phyloP scores from a whole-genome alignment of 1,140 invertebrate species.

The Mesaphorura yosii region DNA sequence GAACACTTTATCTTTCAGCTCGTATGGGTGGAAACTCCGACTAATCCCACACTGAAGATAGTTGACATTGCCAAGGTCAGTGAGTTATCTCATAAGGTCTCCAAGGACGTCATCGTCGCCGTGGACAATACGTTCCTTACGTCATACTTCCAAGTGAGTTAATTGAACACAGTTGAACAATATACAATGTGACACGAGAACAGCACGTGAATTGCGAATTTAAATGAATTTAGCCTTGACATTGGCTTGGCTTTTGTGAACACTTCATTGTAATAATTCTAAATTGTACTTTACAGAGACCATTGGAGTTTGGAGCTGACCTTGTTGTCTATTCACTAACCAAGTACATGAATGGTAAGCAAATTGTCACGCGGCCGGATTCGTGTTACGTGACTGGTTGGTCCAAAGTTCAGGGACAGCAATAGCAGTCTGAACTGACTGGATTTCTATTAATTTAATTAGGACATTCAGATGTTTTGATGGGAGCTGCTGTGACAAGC shows the following conservation, averaged over 20 bases:
- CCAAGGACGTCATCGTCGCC: conserved; percentile 63
- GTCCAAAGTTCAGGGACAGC: too few species aligned
- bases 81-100: conserved; percentile 46
- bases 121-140: conserved; percentile 69
- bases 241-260: background rate
- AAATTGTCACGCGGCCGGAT: too few species aligned
- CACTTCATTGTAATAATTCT: background rate
- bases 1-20: conserved; percentile 44
- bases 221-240: background rate
- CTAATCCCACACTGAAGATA: conserved; percentile 91
- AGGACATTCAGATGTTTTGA: conserved; percentile 93
- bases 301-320: conserved; percentile 82
- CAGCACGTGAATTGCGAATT: too few species aligned
- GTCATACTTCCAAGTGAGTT: conserved; percentile 1
- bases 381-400: too few species aligned
- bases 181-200: too few species aligned
- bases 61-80: conserved; percentile 71
- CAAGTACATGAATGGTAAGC: conserved; percentile 65
- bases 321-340: conserved; percentile 85
- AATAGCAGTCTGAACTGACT: conserved; percentile 85
- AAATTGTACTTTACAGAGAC: conserved; percentile 47
- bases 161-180: too few species aligned
- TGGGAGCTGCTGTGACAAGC: conserved; percentile 76
- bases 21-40: conserved; percentile 94
- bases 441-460: too few species aligned